Evolutionary conservation across 2,888 invertebrate genomes (phyloP), one percentile per base, ranked within the genome.

Genomic region (Ophion ellenae): DNA sequence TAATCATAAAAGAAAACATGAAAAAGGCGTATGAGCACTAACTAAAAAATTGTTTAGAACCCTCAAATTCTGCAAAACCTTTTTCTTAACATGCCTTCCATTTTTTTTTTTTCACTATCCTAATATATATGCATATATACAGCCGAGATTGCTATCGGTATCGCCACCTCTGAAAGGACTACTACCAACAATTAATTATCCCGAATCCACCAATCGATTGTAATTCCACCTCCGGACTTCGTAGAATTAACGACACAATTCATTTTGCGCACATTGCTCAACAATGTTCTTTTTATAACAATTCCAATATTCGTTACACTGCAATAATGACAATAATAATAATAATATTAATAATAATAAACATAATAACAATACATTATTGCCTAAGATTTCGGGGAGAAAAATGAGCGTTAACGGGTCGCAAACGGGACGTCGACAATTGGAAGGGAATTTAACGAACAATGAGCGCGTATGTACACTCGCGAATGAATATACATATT

Each of bases 281-380:
- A 90, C 92, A 92, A 92, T 90, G 90, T 87, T 71, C 74, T 69
- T 63, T 91, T 90, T 90, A 91, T 91, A 92, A 92, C 90, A 91
- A 89, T 90, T 89, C 87, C 87, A 87, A 90, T 89, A 88, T 88
- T 89, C 85, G 85, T 90, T 92, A 91, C 91, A 91, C 88, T 87
- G 86, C 89, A 84, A 88, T 86, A 77, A 80, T 81, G 67, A 69
- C 66, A 57, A 74, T 74, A 73, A 74, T 83, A 83, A 80, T 85
- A 85, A 70, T 79, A 63, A 77, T 77, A 77, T 57, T 77, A 74
- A 78, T 79, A 79, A 70, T 79, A 70, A 89, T 91, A 90, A 92
- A 92, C 88, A 85, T 87, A 89, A 88, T 90, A 91, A 92, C 91
- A 91, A 90, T 88, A 86, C 86, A 88, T 88, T 89, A 90, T 90